These are phyloP conservation scores for Typhlichthys subterraneus DNA, from an alignment of 2,797 vertebrate species.

Conservation along the genomic window DNA sequence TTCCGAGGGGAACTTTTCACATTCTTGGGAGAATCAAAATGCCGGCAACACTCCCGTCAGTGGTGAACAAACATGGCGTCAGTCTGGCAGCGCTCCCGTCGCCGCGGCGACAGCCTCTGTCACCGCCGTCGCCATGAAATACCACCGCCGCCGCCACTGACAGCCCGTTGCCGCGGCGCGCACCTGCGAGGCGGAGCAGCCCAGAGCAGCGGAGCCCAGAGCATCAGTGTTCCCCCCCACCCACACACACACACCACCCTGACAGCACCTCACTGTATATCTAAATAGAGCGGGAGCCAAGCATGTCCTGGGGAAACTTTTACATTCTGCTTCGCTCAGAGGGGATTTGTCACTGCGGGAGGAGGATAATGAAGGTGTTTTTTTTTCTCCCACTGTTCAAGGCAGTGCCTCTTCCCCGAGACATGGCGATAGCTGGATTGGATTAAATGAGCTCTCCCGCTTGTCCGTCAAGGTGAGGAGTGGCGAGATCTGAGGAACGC, in stretches of 20 bases:
- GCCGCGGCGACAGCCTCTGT: slow-evolving; percentile 92
- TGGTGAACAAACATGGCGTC: slow-evolving; percentile 95
- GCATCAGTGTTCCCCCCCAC: slow-evolving; percentile 48
- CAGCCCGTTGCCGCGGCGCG: slow-evolving; percentile 91
- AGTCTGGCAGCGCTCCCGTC: slow-evolving; percentile 90
- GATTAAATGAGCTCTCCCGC: slow-evolving; percentile 70
- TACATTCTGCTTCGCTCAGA: slow-evolving; percentile 72
- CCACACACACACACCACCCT: slow-evolving; percentile 29
- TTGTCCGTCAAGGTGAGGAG: slow-evolving; percentile 56
- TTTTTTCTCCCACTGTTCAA: slow-evolving; percentile 50
- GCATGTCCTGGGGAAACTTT: slow-evolving; percentile 68
- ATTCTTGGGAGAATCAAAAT: slow-evolving; percentile 85
- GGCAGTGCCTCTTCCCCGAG: slow-evolving; percentile 52
- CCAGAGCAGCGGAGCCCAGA: slow-evolving; percentile 79
- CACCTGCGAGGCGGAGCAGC: slow-evolving; percentile 75
- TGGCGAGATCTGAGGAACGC: slow-evolving; percentile 46
- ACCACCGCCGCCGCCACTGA: slow-evolving; percentile 91
- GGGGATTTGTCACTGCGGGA: slow-evolving; percentile 74
- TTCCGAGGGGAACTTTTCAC: slow-evolving; percentile 81
- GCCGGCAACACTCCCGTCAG: slow-evolving; percentile 92
- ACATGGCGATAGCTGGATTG: slow-evolving; percentile 66
- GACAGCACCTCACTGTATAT: slow-evolving; percentile 71
- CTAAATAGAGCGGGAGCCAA: slow-evolving; percentile 69
- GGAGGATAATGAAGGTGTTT: slow-evolving; percentile 67
- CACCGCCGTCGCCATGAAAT: slow-evolving; percentile 90